Conservation (phyloP, 2,888 invertebrate species). For the Phymatocera aterrima region DNA sequence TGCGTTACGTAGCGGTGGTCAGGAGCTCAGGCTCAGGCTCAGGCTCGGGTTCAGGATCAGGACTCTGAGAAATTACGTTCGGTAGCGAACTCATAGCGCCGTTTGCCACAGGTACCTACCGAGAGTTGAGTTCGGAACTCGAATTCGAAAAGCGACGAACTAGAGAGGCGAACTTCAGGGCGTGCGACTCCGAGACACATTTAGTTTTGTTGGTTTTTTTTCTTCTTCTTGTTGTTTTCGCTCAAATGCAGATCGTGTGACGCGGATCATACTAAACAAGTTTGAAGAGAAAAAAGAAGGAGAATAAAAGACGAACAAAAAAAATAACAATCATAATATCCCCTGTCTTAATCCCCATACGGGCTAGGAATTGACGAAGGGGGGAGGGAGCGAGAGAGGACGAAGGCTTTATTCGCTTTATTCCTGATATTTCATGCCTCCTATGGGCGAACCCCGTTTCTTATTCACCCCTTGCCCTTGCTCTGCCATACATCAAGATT, state of each 20-base stretch:
- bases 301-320: background rate
- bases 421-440: constrained; percentile 59
- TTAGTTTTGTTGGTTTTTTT: no score
- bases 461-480: constrained; percentile 31
- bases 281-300: constrained; percentile 53
- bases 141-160: no score
- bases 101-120: no score
- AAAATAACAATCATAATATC: constrained; percentile 43
- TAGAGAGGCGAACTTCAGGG: no score
- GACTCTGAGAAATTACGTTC: no score
- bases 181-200: background rate
- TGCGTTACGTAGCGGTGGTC: no score
- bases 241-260: background rate
- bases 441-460: constrained; percentile 44
- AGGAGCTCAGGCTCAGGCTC: no score
- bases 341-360: constrained; percentile 58
- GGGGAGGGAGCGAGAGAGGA: no score
- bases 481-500: constrained; percentile 47
- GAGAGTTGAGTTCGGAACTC: no score
- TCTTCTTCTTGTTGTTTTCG: no score
- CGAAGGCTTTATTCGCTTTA: constrained; percentile 48
- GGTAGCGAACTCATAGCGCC: no score
- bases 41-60: no score
- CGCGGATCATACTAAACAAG: constrained; percentile 53
- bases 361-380: constrained; percentile 53